These are phyloP conservation scores for Micromys minutus DNA, from an alignment of 2,113 vertebrate species.

Conservation along the genomic window DNA sequence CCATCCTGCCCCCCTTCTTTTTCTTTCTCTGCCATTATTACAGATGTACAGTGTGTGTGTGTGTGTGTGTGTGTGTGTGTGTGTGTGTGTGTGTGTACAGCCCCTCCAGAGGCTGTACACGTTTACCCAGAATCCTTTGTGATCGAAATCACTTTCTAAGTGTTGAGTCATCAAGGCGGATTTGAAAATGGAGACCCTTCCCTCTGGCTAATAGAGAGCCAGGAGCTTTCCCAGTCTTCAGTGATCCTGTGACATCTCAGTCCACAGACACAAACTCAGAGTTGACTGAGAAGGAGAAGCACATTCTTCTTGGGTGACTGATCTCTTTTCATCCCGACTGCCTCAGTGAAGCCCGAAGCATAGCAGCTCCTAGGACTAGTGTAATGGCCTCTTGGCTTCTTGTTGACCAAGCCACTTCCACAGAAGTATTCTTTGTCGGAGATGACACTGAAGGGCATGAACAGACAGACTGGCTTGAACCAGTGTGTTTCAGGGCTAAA, in stretches of 20 bases:
- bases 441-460: constrained; percentile 8
- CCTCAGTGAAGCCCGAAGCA: neutral
- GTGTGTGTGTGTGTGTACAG: neutral
- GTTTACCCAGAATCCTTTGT: constrained; percentile 20
- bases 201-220: neutral
- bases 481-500: constrained; percentile 51
- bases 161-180: neutral
- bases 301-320: constrained; percentile 48
- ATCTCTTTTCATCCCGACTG: constrained; percentile 7
- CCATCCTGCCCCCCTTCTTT: neutral
- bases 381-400: constrained; percentile 63
- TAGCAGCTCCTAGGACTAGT: constrained; percentile 30
- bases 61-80: neutral
- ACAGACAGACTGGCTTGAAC: constrained; percentile 35
- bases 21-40: accelerated
- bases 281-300: neutral
- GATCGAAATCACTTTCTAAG: constrained; percentile 35
- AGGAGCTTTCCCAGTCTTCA: neutral
- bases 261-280: neutral
- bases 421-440: constrained; percentile 51
- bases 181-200: neutral
- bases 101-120: neutral
- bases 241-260: constrained; percentile 35
- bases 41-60: neutral
- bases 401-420: constrained; percentile 21